phyloP scores from a whole-genome alignment of 1,140 invertebrate species.

The Gryon sp. region DNA sequence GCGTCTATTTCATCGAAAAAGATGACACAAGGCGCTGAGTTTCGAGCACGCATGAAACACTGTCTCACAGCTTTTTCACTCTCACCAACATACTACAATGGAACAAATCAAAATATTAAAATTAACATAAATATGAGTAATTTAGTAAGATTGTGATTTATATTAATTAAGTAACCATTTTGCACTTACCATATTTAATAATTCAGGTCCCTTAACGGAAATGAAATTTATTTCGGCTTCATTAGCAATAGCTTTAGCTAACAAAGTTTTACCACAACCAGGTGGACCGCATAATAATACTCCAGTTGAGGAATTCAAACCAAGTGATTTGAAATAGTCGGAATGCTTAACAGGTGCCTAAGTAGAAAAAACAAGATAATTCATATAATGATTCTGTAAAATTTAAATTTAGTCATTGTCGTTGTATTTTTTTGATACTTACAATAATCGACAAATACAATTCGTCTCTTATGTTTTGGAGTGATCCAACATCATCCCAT shows the following conservation, averaged over 20 bases:
- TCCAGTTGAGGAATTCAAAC: slow-evolving; percentile 16
- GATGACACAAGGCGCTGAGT: slow-evolving; percentile 98
- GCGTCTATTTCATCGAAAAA: slow-evolving; percentile 99
- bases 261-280: slow-evolving; percentile 90
- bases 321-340: slow-evolving; percentile 24
- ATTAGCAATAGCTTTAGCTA: slow-evolving; percentile 97
- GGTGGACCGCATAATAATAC: slow-evolving; percentile 46
- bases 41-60: slow-evolving; percentile 95
- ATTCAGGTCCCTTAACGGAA: slow-evolving; percentile 97
- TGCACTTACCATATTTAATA: slow-evolving; percentile 93
- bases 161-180: slow-evolving; percentile 6
- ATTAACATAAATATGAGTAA: too few species aligned
- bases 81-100: slow-evolving; percentile 96
- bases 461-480: slow-evolving; percentile 92
- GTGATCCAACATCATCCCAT: slow-evolving; percentile 98
- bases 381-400: too few species aligned
- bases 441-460: slow-evolving; percentile 94
- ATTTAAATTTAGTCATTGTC: too few species aligned
- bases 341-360: slow-evolving; percentile 41
- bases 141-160: too few species aligned
- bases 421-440: slow-evolving; percentile 57
- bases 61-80: slow-evolving; percentile 97
- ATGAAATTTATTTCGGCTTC: slow-evolving; percentile 98
- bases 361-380: background rate
- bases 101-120: background rate